phyloP scores from a whole-genome alignment of 1,140 invertebrate genomes.

The Calliphora vicina region DNA sequence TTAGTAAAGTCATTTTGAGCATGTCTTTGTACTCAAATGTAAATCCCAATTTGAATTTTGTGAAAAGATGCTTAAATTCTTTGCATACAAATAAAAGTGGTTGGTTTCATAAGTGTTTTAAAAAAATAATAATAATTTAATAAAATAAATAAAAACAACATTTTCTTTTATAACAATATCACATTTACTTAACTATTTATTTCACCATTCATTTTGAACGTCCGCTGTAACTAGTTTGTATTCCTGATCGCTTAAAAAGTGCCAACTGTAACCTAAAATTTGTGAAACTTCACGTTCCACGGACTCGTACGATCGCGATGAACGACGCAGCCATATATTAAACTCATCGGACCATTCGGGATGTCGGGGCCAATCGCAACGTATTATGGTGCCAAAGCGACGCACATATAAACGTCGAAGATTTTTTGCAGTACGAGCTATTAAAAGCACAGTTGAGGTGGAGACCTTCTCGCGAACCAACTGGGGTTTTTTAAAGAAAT shows the following conservation, averaged over 20 bases:
- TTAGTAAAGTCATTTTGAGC: too few species aligned
- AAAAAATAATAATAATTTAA: too few species aligned
- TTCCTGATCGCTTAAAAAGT: conserved; percentile 76
- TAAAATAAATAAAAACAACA: too few species aligned
- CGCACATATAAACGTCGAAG: conserved; percentile 74
- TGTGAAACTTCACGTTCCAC: conserved; percentile 75
- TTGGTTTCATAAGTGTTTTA: too few species aligned
- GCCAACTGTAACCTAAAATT: conserved; percentile 75
- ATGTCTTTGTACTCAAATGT: too few species aligned
- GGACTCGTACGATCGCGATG: conserved; percentile 70
- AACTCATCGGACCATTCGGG: conserved; percentile 75
- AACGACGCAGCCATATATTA: conserved; percentile 71
- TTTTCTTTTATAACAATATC: neutral
- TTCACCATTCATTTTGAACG: conserved; percentile 28
- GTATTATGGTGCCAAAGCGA: conserved; percentile 75
- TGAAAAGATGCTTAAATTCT: too few species aligned
- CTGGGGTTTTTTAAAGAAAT: conserved; percentile 60
- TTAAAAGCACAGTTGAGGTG: conserved; percentile 78
- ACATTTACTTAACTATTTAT: neutral
- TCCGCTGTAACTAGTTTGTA: conserved; percentile 65
- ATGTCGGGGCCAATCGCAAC: conserved; percentile 75
- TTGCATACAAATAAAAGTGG: too few species aligned
- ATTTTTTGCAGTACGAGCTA: conserved; percentile 72
- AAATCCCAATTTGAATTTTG: too few species aligned
- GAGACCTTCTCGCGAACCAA: conserved; percentile 81